A percentile compares a stretch with the other conserved stretches of the same genome.
Conservation (phyloP, 2,888 invertebrate species). For the Machimus atricapillus region DNA sequence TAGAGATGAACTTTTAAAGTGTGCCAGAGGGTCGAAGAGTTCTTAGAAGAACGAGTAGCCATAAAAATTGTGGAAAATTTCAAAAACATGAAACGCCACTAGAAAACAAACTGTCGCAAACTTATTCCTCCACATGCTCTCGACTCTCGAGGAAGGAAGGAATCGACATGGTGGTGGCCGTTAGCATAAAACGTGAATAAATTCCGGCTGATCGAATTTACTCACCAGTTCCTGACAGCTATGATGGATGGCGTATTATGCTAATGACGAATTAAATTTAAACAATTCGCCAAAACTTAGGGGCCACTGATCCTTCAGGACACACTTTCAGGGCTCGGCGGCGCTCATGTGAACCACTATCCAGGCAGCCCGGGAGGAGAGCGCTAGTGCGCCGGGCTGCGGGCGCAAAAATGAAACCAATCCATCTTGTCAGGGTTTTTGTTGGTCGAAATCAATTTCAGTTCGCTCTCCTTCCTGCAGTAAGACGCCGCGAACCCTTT, state of each 20-base stretch:
- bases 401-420: slow-evolving; percentile 30
- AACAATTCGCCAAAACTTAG: slow-evolving; percentile 44
- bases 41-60: neutral
- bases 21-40: neutral
- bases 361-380: neutral
- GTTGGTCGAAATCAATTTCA: slow-evolving; percentile 30
- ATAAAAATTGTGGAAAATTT: neutral
- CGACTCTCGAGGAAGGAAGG: neutral
- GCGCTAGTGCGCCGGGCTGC: neutral
- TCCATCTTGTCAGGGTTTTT: slow-evolving; percentile 38
- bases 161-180: slow-evolving; percentile 11
- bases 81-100: neutral
- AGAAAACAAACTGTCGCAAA: slow-evolving; percentile 1
- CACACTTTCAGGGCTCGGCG: neutral
- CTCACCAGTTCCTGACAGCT: slow-evolving; percentile 50
- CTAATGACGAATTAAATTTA: slow-evolving; percentile 50
- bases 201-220: slow-evolving; percentile 49
- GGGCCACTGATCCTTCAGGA: slow-evolving; percentile 24
- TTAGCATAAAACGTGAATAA: slow-evolving; percentile 48
- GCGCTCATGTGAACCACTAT: slow-evolving; percentile 24
- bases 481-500: slow-evolving; percentile 27
- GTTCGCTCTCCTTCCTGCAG: neutral
- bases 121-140: neutral
- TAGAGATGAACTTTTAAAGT: neutral
- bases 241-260: slow-evolving; percentile 50